phyloP scores from a whole-genome alignment of 1,140 invertebrate genomes.

The Eulimnadia texana region DNA sequence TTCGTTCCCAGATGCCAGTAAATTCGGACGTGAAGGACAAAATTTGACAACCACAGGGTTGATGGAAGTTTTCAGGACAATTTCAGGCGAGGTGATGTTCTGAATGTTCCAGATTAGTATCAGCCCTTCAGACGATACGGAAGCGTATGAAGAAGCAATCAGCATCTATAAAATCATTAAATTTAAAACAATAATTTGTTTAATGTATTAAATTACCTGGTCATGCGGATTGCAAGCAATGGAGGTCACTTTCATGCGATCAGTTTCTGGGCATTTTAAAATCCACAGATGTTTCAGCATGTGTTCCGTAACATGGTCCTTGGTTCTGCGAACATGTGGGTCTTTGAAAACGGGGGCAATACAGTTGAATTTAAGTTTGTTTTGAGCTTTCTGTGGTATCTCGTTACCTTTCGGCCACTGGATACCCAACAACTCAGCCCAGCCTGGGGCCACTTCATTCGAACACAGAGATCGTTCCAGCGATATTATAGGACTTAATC shows the following conservation, averaged over 20 bases:
- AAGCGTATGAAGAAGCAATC: background rate
- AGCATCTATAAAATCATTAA: background rate
- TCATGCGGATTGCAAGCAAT: conserved; percentile 2
- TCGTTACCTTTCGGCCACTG: background rate
- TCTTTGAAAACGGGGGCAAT: background rate
- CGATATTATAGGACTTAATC: background rate
- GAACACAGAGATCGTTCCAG: conserved; percentile 5
- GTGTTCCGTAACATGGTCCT: background rate
- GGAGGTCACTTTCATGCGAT: background rate
- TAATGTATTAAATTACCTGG: background rate
- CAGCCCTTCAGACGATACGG: background rate
- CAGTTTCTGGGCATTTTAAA: background rate
- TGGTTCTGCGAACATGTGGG: too few relatives aligned
- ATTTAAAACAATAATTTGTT: background rate
- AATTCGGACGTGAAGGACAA: background rate
- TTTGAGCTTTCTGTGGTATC: background rate
- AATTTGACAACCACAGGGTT: conserved; percentile 3
- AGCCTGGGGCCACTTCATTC: background rate
- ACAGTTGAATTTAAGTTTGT: background rate
- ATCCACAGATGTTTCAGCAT: background rate
- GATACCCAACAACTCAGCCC: conserved; percentile 3
- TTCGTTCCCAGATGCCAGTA: conserved; percentile 1
- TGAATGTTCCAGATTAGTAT: conserved; percentile 1
- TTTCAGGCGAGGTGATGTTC: background rate
- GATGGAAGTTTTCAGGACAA: background rate